Evolutionary conservation across 2,797 vertebrate genomes (phyloP), one percentile per base, ranked within the genome.

Genomic region (Liasis olivaceus): DNA sequence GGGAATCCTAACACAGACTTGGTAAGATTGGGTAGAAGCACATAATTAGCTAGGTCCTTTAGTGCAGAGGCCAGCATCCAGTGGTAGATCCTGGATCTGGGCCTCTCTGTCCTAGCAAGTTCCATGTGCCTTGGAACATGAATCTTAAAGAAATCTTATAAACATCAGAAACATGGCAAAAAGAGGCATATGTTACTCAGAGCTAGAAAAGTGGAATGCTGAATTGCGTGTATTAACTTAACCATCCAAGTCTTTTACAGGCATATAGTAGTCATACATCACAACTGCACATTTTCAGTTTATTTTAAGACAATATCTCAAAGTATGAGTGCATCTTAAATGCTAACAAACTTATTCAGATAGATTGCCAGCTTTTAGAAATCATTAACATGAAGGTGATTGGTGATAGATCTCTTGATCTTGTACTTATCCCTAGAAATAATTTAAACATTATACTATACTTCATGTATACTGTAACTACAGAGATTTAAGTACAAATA

Each of bases 371-470:
- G 54, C 77, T 85, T 42, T 28, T 28, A 90, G 60, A 47, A 90
- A 51, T 77, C 56, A 90, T 60, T 81, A 77, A 90, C 8, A 47
- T 90, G 31, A 58, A 36, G 15, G 36, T 58, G 1, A 36, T 77
- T 84, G 31, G 6, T 59, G 13, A 8, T 42, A 60, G n/a, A 59
- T 26, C 59, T 60, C 69, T 81, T 77, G 54, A 59, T 90, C 28
- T 69, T 2, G 0, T 66, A 0, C n/a, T 91, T 7, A 94, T 47
- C 66, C 12, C 62, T 86, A 59, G 60, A 15, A 89, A 59, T 95
- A 91, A 86, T 86, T 60, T 63, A 93, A 87, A 11, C 26, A 24
- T 24, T 91, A 59, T 89, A 51, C 94, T 88, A 26, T 81, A 87
- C 88, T 47, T 92, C 36, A 77, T 91, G 20, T 4, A 42, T 77